Base-by-base conservation (phyloP, 1,140 invertebrate species). In the Drosophila setifemur region DNA sequence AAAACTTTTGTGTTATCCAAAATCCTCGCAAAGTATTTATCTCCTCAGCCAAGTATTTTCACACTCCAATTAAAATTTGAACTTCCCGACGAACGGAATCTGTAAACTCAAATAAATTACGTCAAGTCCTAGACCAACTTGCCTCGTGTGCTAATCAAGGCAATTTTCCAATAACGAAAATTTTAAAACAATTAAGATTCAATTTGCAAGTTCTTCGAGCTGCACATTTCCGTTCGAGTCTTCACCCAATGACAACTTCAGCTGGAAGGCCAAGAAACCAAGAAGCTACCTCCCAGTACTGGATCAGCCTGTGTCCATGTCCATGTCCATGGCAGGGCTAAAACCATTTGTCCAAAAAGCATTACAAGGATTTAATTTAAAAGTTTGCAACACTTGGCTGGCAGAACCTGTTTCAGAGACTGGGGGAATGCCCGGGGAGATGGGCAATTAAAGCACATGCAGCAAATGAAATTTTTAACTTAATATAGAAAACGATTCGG, bases 381-480 rank as follows among this genome's bases (percentile, higher is more conserved):
- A 72, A 85, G 70, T 85, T 85, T 75, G 40, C 31, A 52, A 68
- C 57, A 60, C 49, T 50, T 63, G 40, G 42, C 49, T 69, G 53
- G 26, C 31, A 58, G 43, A 29, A 31, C 23, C 28, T 50, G 11
- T 6, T 28, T 18, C 12, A n/a, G 11, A 11, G 12, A 7, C 14
- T 28, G n/a, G 6, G 9, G 7, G 9, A 12, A 16, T 21, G 18
- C 8, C n/a, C 8, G 42, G 9, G 19, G 16, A 48, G 33, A 16
- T 33, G 48, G 29, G 52, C 69, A 57, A 37, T 73, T 58, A 61
- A 75, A 54, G 78, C 73, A 74, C 57, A 78, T 73, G 69, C 50
- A 70, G 74, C 55, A 75, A 83, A 83, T 86, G 53, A 72, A 79
- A 52, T 79, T 79, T 60, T 74, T 75, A 83, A 86, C 81, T 79